Percentiles rank a stretch among this genome's conserved stretches.
These are phyloP conservation scores for Phyllostomus discolor DNA, from an alignment of 2,113 vertebrate genomes.

Conservation along the genomic window DNA sequence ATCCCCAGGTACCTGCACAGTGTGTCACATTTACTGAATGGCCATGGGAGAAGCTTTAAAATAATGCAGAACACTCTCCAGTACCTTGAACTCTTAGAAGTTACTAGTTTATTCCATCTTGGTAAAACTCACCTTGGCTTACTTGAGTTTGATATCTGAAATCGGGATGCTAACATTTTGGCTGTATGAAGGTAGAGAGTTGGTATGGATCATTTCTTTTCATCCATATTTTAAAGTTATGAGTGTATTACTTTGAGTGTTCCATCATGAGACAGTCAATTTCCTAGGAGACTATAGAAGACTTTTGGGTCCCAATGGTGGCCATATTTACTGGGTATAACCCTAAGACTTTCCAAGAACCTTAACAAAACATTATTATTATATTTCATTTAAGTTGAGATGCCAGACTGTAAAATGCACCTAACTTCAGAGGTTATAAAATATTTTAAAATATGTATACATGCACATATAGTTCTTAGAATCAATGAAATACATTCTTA, in stretches of 20 bases:
- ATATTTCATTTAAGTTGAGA: neutral
- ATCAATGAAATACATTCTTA: neutral
- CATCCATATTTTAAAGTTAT: neutral
- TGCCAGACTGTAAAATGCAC: neutral
- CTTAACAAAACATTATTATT: constrained; percentile 3
- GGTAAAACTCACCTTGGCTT: neutral
- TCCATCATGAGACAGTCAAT: neutral
- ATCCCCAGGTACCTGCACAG: neutral
- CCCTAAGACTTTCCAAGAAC: neutral
- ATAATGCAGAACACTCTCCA: neutral
- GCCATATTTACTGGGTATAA: neutral
- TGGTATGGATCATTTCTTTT: neutral
- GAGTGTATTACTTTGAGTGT: neutral
- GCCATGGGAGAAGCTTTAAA: neutral
- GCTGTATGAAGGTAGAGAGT: neutral
- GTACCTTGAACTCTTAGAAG: neutral
- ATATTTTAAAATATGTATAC: neutral
- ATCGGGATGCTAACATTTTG: neutral
- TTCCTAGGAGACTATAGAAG: neutral
- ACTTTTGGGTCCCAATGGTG: neutral
- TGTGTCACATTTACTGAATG: neutral
- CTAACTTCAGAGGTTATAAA: neutral
- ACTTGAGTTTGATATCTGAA: neutral
- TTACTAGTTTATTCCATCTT: neutral
- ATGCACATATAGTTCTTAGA: neutral